Evolutionary conservation across 2,113 vertebrate species (phyloP), one percentile per base, ranked within the genome.

Genomic region (Aphelocoma coerulescens): DNA sequence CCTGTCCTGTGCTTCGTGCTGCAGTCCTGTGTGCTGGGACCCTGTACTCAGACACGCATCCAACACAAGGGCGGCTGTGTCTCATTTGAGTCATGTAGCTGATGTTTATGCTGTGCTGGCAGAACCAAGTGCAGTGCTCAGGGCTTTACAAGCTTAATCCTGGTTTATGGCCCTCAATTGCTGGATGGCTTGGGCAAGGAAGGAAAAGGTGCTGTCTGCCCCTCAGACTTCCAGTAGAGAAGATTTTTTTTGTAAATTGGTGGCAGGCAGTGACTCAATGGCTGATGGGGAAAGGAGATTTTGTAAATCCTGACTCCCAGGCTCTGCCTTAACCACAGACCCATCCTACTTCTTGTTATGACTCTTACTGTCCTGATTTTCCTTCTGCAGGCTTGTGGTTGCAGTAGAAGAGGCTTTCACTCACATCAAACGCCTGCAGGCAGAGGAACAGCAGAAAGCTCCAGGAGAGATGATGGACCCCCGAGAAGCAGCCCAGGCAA

Each of bases 351-450:
- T 78, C 73, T 46, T 26, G 10, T 51, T 81, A 43, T 21, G 32
- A 78, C 39, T 84, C 66, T 61, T n/a, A 4, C 57, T 84, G 41
- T 59, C 58, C 41, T 24, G 30, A 8, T 73, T 61, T 80, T 73
- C 39, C 62, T 94, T 73, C n/a, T 51, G 18, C 86, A 99, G 99
- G 80, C 98, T 99, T 86, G 98, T 99, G 96, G 99, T 99, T 66
- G 99, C 99, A 0, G 99, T 99, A 24, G 99, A 99, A 94, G 99
- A 99, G 91, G 99, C 99, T 12, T 99, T 99, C 98, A 98, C 99
- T 69, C 99, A 99, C 77, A 98, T 99, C 93, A 98, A 99, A 96
- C 98, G 98, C 24, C 97, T 99, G 52, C 99, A 99, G 91, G 96
- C 95, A 3, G 99, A 99, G 74, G 99, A 99, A 77, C 99, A 99